Evolutionary conservation across 2,888 invertebrate genomes (phyloP).

Genomic region (Eurytoma adleriae): DNA sequence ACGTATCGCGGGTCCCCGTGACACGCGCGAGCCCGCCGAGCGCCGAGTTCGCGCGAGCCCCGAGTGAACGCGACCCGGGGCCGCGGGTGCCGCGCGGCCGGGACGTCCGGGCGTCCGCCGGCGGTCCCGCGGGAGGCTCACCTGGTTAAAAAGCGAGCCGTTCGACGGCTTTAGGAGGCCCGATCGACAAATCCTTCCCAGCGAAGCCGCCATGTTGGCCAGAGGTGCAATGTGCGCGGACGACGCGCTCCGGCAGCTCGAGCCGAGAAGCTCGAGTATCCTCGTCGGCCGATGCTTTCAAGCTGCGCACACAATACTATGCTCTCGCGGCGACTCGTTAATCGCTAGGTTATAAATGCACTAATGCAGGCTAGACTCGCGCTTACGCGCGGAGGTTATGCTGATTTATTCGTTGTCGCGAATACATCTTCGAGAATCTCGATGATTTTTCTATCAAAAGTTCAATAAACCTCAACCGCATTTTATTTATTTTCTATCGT

Average conservation of each 20-base stretch:
- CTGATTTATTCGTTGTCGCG: no score
- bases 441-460: background rate
- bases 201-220: slow-evolving; percentile 91
- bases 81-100: no score
- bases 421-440: background rate
- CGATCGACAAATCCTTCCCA: slow-evolving; percentile 89
- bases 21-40: background rate
- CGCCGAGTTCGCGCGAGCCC: background rate
- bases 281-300: background rate
- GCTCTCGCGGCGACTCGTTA: background rate
- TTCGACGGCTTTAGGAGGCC: slow-evolving; percentile 87
- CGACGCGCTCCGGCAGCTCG: slow-evolving; percentile 15
- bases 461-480: no score
- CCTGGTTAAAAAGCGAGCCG: slow-evolving; percentile 84
- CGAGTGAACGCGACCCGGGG: background rate
- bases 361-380: no score
- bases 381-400: no score
- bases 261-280: background rate
- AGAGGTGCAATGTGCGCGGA: slow-evolving; percentile 69
- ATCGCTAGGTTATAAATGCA: no score
- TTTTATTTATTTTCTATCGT: no score
- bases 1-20: no score
- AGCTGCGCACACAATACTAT: background rate
- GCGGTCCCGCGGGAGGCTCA: slow-evolving; percentile 72
- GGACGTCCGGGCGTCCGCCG: background rate